These are phyloP conservation scores for Nomada goodeniana DNA, from an alignment of 2,888 invertebrate genomes.

Conservation along the genomic window DNA sequence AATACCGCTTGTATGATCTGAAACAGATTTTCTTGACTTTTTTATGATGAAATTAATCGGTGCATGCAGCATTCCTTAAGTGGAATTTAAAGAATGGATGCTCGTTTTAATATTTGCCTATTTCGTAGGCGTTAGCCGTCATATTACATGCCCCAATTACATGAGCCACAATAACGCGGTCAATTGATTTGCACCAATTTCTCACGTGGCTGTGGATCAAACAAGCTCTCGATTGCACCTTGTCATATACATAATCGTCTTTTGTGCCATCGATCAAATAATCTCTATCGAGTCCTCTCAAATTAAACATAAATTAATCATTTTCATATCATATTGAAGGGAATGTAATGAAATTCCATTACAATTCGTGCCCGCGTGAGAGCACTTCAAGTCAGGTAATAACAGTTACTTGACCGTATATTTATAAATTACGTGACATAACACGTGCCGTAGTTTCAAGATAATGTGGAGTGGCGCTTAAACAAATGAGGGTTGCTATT, in stretches of 20 bases:
- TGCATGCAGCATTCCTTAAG: neutral
- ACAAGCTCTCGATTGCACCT: neutral
- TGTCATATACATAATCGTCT: neutral
- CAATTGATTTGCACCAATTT: neutral
- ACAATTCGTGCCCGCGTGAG: neutral
- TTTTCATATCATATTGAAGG: too few relatives aligned
- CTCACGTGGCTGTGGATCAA: slow-evolving; percentile 22
- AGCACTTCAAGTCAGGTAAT: neutral
- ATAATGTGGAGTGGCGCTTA: slow-evolving; percentile 41
- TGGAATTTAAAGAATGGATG: neutral
- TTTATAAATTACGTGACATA: slow-evolving; percentile 6
- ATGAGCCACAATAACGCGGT: neutral
- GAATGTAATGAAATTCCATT: neutral
- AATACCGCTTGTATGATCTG: slow-evolving; percentile 92
- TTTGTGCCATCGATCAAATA: neutral
- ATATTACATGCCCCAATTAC: neutral
- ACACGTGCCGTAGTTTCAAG: slow-evolving; percentile 28
- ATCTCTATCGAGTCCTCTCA: too few relatives aligned
- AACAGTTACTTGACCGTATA: slow-evolving; percentile 11
- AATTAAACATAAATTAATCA: too few relatives aligned
- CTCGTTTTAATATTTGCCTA: neutral
- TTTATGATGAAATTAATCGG: neutral
- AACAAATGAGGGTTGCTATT: slow-evolving; percentile 56
- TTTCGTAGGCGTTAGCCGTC: neutral
- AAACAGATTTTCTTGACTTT: slow-evolving; percentile 73